Evolutionary conservation across 30 jellyfish, hydroid and myxozoan species (phyloP), one percentile per base, ranked within the genome.

Genomic region (Phacellophora camtschatica): DNA sequence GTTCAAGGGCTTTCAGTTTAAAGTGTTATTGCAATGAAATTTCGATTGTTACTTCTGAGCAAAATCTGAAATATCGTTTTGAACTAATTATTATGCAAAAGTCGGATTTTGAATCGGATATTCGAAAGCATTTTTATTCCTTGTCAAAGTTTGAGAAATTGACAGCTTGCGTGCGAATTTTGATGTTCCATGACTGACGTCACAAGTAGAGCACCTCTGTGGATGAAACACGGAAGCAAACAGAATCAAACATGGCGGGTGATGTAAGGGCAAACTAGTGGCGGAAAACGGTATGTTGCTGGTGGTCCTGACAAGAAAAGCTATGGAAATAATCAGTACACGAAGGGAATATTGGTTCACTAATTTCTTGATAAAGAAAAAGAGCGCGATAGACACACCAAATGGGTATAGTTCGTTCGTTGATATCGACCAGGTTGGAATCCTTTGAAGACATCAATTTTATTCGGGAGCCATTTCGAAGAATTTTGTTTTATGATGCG

Each of bases 211-310:
- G 31, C 74, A 33, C 74, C 48, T 23, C 25, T 59, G 25, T 2
- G 50, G 31, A 59, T 59, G 54, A 16, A 50, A n/a, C n/a, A n/a
- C n/a, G n/a, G n/a, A n/a, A n/a, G n/a, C n/a, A n/a, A n/a, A n/a
- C n/a, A n/a, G n/a, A n/a, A 32, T 59, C 12, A 46, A 59, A 59
- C 74, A 59, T 59, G 74, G 74, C 74, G 74, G 31, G 74, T 29
- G 31, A 36, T 5, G 74, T 59, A 13, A 50, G 31, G 53, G 31
- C 27, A 59, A 32, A 59, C 29, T 28, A 67, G 68, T 25, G 62
- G 66, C 11, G 88, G 88, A 59, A 36, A 76, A 53, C 80, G 71
- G 8, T 76, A 70, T 59, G 88, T 76, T 36, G 88, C 88, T 23
- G 88, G 88, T 57, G 80, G 88, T 36, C 80, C 88, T 7, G 48